These are phyloP conservation scores for Ophioninae sp. DNA, from an alignment of 2,888 invertebrate genomes.

Conservation along the genomic window DNA sequence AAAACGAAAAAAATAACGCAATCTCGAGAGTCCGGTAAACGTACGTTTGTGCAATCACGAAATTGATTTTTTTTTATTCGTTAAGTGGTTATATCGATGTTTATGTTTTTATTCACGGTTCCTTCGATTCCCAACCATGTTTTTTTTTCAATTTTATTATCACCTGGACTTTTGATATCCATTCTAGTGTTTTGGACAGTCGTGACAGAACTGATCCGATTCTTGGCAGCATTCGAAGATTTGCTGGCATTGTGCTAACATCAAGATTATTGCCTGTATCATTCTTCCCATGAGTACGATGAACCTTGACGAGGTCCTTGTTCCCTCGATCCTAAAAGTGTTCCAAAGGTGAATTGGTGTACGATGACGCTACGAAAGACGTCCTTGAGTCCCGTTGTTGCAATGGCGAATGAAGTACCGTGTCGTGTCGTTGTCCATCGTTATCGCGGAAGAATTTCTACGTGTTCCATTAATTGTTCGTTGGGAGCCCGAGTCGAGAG, in stretches of 20 bases:
- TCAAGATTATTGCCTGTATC: conserved; percentile 2
- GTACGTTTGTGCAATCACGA: conserved; percentile 33
- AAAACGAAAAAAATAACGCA: background rate
- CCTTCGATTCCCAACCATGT: conserved; percentile 23
- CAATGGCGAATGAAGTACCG: conserved; percentile 76
- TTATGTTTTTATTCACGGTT: conserved; percentile 43
- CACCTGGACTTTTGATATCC: background rate
- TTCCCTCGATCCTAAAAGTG: conserved; percentile 15
- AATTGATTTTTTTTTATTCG: conserved; percentile 37
- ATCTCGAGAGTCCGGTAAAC: conserved; percentile 53
- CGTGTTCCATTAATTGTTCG: conserved; percentile 38
- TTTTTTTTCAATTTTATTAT: conserved; percentile 30
- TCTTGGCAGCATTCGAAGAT: conserved; percentile 24
- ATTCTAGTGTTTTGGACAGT: conserved; percentile 27
- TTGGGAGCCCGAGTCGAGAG: background rate
- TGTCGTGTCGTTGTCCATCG: conserved; percentile 72
- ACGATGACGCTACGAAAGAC: conserved; percentile 51
- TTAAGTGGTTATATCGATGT: conserved; percentile 49
- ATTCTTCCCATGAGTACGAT: background rate
- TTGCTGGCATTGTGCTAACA: conserved; percentile 57
- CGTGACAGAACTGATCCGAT: conserved; percentile 51
- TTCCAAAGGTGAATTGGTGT: conserved; percentile 17
- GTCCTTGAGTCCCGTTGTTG: conserved; percentile 66
- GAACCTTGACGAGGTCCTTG: conserved; percentile 10
- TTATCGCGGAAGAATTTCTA: conserved; percentile 30